Conservation (phyloP, 2,113 vertebrate genomes). For the Pterocles gutturalis region DNA sequence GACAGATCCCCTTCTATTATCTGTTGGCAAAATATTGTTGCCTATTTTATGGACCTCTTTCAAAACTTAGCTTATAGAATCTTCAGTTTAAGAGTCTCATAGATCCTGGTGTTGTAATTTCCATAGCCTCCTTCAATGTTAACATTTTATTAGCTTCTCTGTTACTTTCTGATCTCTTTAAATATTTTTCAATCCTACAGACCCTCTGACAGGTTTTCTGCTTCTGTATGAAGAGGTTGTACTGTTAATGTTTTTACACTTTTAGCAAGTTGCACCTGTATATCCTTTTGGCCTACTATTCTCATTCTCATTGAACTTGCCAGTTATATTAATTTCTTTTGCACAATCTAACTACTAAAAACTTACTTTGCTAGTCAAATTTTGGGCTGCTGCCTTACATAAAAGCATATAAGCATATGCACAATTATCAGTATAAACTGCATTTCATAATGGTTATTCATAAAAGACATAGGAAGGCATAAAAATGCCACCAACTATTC, state of each 20-base stretch:
- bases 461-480: background rate
- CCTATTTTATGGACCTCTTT: background rate
- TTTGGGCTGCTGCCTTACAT: background rate
- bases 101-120: background rate
- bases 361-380: background rate
- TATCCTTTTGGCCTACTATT: background rate
- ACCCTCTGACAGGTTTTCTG: background rate
- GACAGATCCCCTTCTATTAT: background rate
- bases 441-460: background rate
- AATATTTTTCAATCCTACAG: background rate
- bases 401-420: background rate
- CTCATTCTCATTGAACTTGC: background rate
- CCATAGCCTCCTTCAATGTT: background rate
- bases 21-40: background rate
- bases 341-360: background rate
- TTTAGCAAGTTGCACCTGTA: background rate
- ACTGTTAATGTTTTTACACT: background rate
- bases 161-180: background rate
- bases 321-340: background rate
- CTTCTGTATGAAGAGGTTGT: background rate
- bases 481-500: background rate
- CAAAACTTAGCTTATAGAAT: background rate
- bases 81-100: background rate
- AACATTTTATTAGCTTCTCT: background rate
- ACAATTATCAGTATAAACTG: background rate